Conservation (phyloP, 2,888 invertebrate genomes). For the Leucania comma region DNA sequence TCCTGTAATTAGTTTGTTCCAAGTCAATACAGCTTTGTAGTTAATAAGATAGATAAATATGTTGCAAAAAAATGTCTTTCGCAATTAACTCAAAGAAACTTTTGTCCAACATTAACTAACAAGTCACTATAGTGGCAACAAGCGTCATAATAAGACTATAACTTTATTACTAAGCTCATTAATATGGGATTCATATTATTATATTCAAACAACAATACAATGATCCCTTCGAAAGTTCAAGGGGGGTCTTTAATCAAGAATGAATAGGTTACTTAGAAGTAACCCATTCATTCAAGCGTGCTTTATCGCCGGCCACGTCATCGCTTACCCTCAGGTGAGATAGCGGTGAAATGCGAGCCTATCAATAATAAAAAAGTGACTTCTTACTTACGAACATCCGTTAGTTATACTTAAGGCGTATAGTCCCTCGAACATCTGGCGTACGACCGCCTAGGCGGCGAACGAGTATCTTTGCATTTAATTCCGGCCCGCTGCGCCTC, state of each 20-base stretch:
- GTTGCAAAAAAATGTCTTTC: not conserved
- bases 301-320: no score
- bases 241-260: no score
- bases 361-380: no score
- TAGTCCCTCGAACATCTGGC: no score
- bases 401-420: not conserved
- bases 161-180: slow-evolving; percentile 23
- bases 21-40: not conserved
- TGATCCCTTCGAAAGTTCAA: slow-evolving; percentile 1
- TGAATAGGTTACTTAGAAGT: no score
- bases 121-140: not conserved
- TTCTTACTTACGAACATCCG: not conserved
- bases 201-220: not conserved
- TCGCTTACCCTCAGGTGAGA: no score
- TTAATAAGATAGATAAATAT: not conserved
- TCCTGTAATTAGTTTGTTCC: no score
- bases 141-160: slow-evolving; percentile 2
- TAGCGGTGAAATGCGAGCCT: no score
- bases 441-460: no score
- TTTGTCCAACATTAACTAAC: not conserved
- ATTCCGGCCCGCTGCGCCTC: no score
- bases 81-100: slow-evolving; percentile 6
- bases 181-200: not conserved
- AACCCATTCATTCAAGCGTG: no score
- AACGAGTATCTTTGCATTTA: no score